Base-by-base conservation (phyloP, 2,113 vertebrate genomes). In the Synodontis membranacea region DNA sequence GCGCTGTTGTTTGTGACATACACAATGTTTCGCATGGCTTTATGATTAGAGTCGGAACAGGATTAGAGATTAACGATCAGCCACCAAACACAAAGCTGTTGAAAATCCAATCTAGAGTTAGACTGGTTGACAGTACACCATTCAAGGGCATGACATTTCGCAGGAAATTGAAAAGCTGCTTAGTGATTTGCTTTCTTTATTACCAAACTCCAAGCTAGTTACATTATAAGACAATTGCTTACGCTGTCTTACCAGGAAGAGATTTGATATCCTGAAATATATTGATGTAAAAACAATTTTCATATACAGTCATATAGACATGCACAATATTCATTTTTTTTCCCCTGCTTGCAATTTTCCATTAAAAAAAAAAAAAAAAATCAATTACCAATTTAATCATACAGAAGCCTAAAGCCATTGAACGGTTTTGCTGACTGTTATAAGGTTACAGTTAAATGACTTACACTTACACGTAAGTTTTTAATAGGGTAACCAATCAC, bases 141-240 rank as follows among this genome's bases (percentile, higher is more conserved):
- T 31, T 82, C 39, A 82, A 82, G 42, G 58, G 80, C 58, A 46
- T 82, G 80, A 82, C n/a, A 62, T 81, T 62, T 81, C 14, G 62
- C 37, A 81, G 54, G 80, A 44, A 82, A 82, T 82, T 82, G 80
- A 82, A 82, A 64, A 64, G 58, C 58, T 46, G 56, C 80, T 64
- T 46, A 7, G 80, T 82, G 80, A 82, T 62, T n/a, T 62, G 28
- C 80, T 42, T 82, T 64, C 39, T 64, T n/a, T 64, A 42, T 82
- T 17, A 4, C 17, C 31, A n/a, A 44, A 46, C 12, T 48, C 25
- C 39, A n/a, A 60, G 7, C 17, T 79, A 52, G 34, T 81, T 25
- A 21, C 11, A 28, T 81, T 60, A 25, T 58, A 80, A 23, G 37
- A 39, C 80, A 42, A 37, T 28, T 44, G 31, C 31, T 58, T 58